Conservation (phyloP, 2,888 invertebrate genomes). For the Abrostola triplasia region DNA sequence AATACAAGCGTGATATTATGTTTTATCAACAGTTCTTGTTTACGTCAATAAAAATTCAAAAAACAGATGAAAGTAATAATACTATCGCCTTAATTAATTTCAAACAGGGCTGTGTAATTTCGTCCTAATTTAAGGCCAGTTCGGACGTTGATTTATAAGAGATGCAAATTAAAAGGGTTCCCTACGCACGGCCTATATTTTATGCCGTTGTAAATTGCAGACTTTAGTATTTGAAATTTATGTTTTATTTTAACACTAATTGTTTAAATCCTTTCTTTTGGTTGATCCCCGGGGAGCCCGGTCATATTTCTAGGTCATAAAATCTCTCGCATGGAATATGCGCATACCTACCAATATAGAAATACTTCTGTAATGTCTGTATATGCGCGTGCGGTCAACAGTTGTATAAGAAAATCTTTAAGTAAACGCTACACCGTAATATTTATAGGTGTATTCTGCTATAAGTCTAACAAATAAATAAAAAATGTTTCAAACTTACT, state of each 20-base stretch:
- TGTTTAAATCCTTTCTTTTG: no score
- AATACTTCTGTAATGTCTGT: no score
- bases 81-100: constrained; percentile 42
- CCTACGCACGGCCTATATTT: constrained; percentile 20
- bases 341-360: no score
- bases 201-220: constrained; percentile 7
- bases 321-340: no score
- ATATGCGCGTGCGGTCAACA: no score
- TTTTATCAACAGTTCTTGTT: background rate
- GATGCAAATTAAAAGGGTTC: constrained; percentile 45
- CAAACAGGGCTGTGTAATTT: constrained; percentile 34
- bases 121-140: constrained; percentile 33
- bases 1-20: no score
- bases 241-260: background rate
- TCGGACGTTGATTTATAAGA: constrained; percentile 48
- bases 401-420: no score
- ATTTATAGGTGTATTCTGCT: no score
- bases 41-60: background rate
- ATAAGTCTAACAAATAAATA: no score
- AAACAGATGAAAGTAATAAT: constrained; percentile 7
- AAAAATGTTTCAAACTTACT: no score
- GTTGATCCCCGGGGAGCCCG: background rate
- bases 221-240: background rate
- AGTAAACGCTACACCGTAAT: no score
- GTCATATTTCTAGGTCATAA: background rate